Percentiles rank a stretch among this genome's conserved stretches.
These are phyloP conservation scores for Salpingus planirostris DNA, from an alignment of 2,888 invertebrate species.

Conservation along the genomic window DNA sequence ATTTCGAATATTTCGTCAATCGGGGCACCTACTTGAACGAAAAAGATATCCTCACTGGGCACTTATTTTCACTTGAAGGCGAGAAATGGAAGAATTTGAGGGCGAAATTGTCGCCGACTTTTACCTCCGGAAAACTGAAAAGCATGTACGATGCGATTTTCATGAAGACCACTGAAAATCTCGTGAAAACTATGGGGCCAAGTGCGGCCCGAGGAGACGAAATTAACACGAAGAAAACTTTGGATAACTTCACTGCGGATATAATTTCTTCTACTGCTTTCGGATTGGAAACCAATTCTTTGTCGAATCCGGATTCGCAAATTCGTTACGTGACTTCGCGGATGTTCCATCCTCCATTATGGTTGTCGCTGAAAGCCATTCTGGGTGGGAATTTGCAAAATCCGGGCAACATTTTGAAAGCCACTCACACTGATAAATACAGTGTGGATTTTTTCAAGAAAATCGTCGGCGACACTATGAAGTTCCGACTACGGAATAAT, in stretches of 20 bases:
- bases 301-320: slow-evolving; percentile 10
- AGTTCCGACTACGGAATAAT: slow-evolving; percentile 40
- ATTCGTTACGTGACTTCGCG: slow-evolving; percentile 8
- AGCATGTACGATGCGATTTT: slow-evolving; percentile 9
- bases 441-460: slow-evolving; percentile 9
- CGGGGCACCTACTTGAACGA: slow-evolving; percentile 10
- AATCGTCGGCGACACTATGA: slow-evolving; percentile 38
- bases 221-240: slow-evolving; percentile 8
- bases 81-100: slow-evolving; percentile 9
- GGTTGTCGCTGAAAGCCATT: slow-evolving; percentile 5
- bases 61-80: slow-evolving; percentile 10
- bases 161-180: slow-evolving; percentile 3
- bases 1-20: slow-evolving; percentile 23
- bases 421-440: slow-evolving; percentile 3
- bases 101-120: slow-evolving; percentile 6
- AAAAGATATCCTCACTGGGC: slow-evolving; percentile 6
- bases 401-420: slow-evolving; percentile 11
- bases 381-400: slow-evolving; percentile 9
- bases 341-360: slow-evolving; percentile 6
- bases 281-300: slow-evolving; percentile 14
- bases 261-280: slow-evolving; percentile 16
- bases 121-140: slow-evolving; percentile 12
- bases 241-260: slow-evolving; percentile 12
- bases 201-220: slow-evolving; percentile 1
- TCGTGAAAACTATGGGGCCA: slow-evolving; percentile 4